A percentile compares a stretch with the other conserved stretches of the same genome.
phyloP scores from a whole-genome alignment of 2,888 invertebrate species.

The Phortica magna region DNA sequence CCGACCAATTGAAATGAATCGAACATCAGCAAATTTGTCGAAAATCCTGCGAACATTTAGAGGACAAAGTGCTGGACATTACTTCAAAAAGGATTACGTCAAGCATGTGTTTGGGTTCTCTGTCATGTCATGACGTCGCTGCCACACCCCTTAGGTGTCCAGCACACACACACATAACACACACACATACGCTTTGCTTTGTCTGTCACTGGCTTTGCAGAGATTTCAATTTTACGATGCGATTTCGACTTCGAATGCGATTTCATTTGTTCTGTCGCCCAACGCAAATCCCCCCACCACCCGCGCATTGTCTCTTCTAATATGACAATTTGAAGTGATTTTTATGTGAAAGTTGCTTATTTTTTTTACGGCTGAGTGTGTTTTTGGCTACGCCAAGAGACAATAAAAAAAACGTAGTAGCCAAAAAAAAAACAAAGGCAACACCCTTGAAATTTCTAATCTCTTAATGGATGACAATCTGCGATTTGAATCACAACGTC shows the following conservation, averaged over 20 bases:
- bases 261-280: constrained; percentile 39
- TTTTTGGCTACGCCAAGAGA: constrained; percentile 43
- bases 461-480: constrained; percentile 72
- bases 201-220: constrained; percentile 45
- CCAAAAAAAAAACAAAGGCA: constrained; percentile 33
- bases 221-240: constrained; percentile 73
- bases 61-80: constrained; percentile 70
- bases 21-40: constrained; percentile 62
- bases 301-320: constrained; percentile 53
- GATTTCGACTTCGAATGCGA: constrained; percentile 60
- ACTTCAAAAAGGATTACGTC: constrained; percentile 71
- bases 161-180: constrained; percentile 38
- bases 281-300: constrained; percentile 21
- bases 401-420: constrained; percentile 26
- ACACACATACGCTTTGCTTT: constrained; percentile 23
- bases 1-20: constrained; percentile 73
- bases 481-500: constrained; percentile 72
- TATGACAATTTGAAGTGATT: constrained; percentile 72
- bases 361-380: constrained; percentile 61
- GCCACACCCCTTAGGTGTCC: background rate
- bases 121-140: background rate
- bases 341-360: constrained; percentile 72
- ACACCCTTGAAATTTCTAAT: constrained; percentile 71
- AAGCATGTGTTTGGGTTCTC: constrained; percentile 65
- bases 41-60: constrained; percentile 69